Evolutionary conservation across 2,797 vertebrate species (phyloP).

Genomic region (Malacoraja senta): DNA sequence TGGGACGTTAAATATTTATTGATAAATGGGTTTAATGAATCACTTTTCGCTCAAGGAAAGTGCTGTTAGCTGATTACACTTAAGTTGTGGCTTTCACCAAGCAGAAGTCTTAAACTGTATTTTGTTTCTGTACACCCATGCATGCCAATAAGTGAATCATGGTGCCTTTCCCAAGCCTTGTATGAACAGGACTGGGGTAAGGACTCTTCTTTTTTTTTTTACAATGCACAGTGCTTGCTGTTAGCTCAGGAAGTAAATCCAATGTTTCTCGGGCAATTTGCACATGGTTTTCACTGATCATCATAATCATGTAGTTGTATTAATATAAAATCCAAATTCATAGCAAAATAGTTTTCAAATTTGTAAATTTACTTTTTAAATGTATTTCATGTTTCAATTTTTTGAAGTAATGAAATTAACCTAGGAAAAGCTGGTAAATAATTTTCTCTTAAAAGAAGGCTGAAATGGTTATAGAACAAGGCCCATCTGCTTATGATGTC

Average conservation of each 20-base stretch:
- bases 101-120: conserved; percentile 61
- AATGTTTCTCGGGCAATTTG: conserved; percentile 63
- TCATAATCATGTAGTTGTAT: background rate
- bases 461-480: too few species aligned
- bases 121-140: conserved; percentile 68
- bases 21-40: background rate
- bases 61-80: conserved; percentile 44
- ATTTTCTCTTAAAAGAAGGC: background rate
- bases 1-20: background rate
- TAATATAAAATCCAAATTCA: background rate
- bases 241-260: conserved; percentile 54
- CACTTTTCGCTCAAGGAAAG: conserved; percentile 28
- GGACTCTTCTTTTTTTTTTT: conserved; percentile 56
- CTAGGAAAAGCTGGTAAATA: background rate
- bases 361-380: background rate
- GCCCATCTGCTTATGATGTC: too few species aligned
- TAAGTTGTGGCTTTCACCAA: conserved; percentile 45
- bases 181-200: conserved; percentile 75
- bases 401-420: background rate
- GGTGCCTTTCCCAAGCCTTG: conserved; percentile 74
- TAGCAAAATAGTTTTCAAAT: background rate
- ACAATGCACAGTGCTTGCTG: conserved; percentile 53
- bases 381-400: background rate
- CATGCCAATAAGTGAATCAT: conserved; percentile 69
- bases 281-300: background rate